These are phyloP conservation scores for Notarius quadriscutis DNA, from an alignment of 2,113 vertebrate species.

Conservation along the genomic window DNA sequence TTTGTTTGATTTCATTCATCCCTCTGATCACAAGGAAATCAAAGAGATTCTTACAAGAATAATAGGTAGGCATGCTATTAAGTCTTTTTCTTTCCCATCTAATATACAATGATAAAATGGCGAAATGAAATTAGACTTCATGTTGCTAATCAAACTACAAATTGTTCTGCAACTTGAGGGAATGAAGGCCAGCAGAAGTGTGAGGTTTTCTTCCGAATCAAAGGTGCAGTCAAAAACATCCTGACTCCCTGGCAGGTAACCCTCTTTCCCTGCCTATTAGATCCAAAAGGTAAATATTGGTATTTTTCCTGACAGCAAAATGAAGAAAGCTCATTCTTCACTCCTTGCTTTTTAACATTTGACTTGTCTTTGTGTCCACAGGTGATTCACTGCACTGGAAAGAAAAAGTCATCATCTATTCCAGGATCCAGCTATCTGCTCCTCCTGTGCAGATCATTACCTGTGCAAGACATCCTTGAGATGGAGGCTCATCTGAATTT, in stretches of 20 bases:
- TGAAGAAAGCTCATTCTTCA: neutral
- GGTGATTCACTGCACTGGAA: slow-evolving; percentile 60
- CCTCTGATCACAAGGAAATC: slow-evolving; percentile 58
- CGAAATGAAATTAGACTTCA: neutral
- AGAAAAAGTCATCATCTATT: slow-evolving; percentile 28
- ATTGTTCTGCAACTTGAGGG: slow-evolving; percentile 28
- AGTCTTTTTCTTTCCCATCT: neutral
- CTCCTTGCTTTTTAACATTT: neutral
- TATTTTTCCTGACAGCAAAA: neutral
- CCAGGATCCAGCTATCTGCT: slow-evolving; percentile 48
- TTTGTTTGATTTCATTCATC: slow-evolving; percentile 61
- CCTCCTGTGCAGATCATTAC: slow-evolving; percentile 56
- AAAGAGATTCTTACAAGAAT: slow-evolving; percentile 54
- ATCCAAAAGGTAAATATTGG: neutral
- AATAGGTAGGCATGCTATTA: slow-evolving; percentile 42
- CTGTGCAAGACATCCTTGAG: slow-evolving; percentile 35
- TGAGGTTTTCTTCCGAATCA: slow-evolving; percentile 57
- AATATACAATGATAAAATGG: neutral
- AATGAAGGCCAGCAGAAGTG: slow-evolving; percentile 40
- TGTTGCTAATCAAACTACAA: neutral
- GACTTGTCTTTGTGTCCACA: slow-evolving; percentile 11
- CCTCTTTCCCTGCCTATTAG: slow-evolving; percentile 15
- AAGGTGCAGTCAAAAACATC: slow-evolving; percentile 48
- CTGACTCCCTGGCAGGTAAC: slow-evolving; percentile 58
- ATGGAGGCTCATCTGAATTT: slow-evolving; percentile 40